phyloP scores from a whole-genome alignment of 2,888 invertebrate genomes.

The Monochamus alternatus region DNA sequence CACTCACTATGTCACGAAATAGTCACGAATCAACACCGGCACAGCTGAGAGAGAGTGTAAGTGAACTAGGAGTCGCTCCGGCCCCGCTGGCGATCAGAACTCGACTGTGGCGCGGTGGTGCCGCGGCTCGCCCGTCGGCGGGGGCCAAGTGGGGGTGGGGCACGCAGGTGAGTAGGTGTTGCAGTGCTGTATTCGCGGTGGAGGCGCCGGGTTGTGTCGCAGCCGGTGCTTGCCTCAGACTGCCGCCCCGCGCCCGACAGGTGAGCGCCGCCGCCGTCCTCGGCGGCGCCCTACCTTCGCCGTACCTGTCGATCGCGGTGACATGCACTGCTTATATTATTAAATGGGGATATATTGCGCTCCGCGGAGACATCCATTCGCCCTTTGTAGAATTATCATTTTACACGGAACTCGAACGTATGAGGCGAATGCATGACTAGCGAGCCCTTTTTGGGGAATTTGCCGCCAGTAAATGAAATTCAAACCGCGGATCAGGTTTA shows the following conservation, averaged over 20 bases:
- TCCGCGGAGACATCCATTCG: slow-evolving; percentile 6
- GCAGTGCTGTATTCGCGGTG: slow-evolving; percentile 69
- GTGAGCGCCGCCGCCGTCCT: slow-evolving; percentile 66
- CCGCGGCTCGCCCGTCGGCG: slow-evolving; percentile 52
- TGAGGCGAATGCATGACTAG: not conserved
- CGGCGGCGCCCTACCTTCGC: slow-evolving; percentile 18
- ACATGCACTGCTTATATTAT: slow-evolving; percentile 27
- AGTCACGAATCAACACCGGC: slow-evolving; percentile 28
- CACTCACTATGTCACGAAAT: slow-evolving; percentile 28
- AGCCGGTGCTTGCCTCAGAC: slow-evolving; percentile 72
- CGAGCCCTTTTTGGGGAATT: no score
- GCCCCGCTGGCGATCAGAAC: slow-evolving; percentile 60
- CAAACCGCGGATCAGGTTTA: no score
- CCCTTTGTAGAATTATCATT: slow-evolving; percentile 19
- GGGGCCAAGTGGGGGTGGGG: slow-evolving; percentile 73
- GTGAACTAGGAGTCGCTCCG: slow-evolving; percentile 44
- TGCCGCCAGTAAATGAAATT: no score
- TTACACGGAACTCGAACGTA: not conserved
- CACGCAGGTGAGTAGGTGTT: slow-evolving; percentile 77
- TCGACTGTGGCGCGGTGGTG: slow-evolving; percentile 67
- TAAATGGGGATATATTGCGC: slow-evolving; percentile 17
- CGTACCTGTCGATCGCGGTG: slow-evolving; percentile 38
- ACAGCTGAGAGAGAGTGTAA: slow-evolving; percentile 30
- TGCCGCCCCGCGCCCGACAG: slow-evolving; percentile 63
- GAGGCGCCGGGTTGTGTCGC: slow-evolving; percentile 75